Evolutionary conservation across 2,888 invertebrate species (phyloP).

Genomic region (Drosophila dives): DNA sequence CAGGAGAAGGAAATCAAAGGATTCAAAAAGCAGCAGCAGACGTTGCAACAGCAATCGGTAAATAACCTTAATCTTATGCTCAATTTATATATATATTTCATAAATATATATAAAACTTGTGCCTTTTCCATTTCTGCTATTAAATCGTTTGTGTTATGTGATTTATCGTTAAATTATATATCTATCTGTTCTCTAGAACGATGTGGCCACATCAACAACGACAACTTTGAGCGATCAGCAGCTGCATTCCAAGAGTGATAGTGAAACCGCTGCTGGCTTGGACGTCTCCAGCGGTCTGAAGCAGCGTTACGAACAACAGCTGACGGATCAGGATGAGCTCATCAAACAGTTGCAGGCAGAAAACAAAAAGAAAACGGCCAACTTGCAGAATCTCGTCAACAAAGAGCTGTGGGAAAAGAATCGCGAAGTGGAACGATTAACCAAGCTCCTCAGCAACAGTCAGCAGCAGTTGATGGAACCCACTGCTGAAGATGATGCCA

Average conservation of each 20-base stretch:
- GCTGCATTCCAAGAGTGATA: slow-evolving; percentile 73
- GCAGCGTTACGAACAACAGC: slow-evolving; percentile 62
- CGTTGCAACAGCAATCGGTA: slow-evolving; percentile 48
- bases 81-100: no score
- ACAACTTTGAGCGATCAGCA: slow-evolving; percentile 4
- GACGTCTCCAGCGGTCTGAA: slow-evolving; percentile 66
- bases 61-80: neutral
- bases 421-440: slow-evolving; percentile 86
- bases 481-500: slow-evolving; percentile 53
- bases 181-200: slow-evolving; percentile 38
- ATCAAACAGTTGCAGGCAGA: slow-evolving; percentile 86
- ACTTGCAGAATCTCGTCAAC: slow-evolving; percentile 86
- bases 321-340: slow-evolving; percentile 86
- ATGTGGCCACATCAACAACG: slow-evolving; percentile 10
- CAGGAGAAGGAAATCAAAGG: slow-evolving; percentile 80
- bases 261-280: slow-evolving; percentile 72
- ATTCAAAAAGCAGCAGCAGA: slow-evolving; percentile 68
- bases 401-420: slow-evolving; percentile 87
- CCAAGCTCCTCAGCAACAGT: slow-evolving; percentile 74
- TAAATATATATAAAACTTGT: no score
- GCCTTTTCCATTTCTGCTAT: neutral
- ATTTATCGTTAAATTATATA: neutral
- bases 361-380: slow-evolving; percentile 83
- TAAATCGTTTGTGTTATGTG: neutral
- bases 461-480: slow-evolving; percentile 35